Conservation (phyloP, 1,140 invertebrate species). For the Lineus longissimus region DNA sequence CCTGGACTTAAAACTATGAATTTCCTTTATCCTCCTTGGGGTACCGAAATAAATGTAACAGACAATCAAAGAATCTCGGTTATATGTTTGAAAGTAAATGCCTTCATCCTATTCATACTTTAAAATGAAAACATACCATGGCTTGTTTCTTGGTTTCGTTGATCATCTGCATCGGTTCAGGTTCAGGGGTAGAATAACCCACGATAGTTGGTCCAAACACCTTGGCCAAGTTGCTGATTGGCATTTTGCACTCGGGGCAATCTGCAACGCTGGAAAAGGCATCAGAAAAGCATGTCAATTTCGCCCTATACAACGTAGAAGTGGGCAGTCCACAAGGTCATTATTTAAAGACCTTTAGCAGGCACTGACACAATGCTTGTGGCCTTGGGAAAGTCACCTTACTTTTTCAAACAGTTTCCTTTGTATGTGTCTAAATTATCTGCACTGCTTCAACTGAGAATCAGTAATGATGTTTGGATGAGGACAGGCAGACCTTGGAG, state of each 20-base stretch:
- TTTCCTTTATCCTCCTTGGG: background rate
- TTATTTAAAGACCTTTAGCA: no score
- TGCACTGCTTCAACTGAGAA: no score
- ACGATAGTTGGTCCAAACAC: constrained; percentile 82
- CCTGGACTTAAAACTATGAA: background rate
- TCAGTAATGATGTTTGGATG: no score
- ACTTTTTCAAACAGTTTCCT: no score
- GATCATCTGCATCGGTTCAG: constrained; percentile 63
- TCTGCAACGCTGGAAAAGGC: constrained; percentile 63
- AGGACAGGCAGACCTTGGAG: no score
- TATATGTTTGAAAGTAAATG: constrained; percentile 1
- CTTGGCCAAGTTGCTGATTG: constrained; percentile 70
- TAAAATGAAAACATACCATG: constrained; percentile 49
- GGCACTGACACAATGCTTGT: no score
- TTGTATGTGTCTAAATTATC: no score
- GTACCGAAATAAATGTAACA: constrained; percentile 9
- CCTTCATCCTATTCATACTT: background rate
- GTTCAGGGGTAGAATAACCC: constrained; percentile 70
- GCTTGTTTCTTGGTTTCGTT: constrained; percentile 63
- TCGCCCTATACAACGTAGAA: no score
- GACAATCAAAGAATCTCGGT: background rate
- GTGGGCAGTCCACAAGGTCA: no score
- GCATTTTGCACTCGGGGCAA: constrained; percentile 73
- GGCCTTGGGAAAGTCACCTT: no score
- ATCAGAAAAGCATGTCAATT: constrained; percentile 4